Evolutionary conservation across 2,113 vertebrate genomes (phyloP).

Genomic region (Sapayoa aenigma): DNA sequence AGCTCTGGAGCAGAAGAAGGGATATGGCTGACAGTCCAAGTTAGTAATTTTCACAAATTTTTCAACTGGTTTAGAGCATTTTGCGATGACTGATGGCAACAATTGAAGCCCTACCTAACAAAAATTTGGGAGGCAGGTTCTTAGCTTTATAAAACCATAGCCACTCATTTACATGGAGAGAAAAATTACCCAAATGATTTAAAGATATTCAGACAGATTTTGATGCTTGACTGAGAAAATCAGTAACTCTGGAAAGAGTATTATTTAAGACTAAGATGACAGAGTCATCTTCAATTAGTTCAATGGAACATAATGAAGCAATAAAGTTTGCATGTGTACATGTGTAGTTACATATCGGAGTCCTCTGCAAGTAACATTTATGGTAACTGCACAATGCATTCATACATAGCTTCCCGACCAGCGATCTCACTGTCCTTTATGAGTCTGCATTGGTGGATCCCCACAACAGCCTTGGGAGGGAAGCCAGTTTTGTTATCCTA

Average conservation of each 20-base stretch:
- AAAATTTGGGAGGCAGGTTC: background rate
- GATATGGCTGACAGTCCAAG: background rate
- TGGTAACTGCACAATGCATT: background rate
- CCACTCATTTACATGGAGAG: background rate
- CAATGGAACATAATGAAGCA: background rate
- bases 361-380: background rate
- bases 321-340: background rate
- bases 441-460: background rate
- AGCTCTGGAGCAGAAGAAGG: background rate
- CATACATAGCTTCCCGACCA: background rate
- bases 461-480: background rate
- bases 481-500: background rate
- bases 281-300: conserved; percentile 1
- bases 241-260: background rate
- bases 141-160: background rate
- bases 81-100: background rate
- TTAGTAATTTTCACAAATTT: background rate
- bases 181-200: background rate
- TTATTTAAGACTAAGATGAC: background rate
- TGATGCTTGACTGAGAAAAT: background rate
- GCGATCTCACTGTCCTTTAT: background rate
- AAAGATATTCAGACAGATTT: background rate
- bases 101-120: background rate
- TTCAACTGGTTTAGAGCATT: background rate
- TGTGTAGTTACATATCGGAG: background rate